Evolutionary conservation across 2,888 invertebrate genomes (phyloP).

Genomic region (Ceraclea dissimilis): DNA sequence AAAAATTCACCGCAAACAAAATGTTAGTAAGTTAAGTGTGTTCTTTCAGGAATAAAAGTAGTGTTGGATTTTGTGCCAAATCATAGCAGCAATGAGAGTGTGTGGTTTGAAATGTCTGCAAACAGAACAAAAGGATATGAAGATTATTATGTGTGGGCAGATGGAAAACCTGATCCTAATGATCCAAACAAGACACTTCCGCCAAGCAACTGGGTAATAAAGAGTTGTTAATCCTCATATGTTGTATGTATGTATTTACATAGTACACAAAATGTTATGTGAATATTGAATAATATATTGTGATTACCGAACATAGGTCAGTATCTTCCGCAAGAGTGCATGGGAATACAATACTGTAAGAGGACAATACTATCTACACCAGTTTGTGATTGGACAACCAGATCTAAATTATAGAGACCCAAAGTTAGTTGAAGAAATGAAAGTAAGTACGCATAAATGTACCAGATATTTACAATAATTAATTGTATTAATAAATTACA

Average conservation of each 20-base stretch:
- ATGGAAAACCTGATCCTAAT: conserved; percentile 35
- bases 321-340: conserved; percentile 56
- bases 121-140: conserved; percentile 48
- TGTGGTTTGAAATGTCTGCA: conserved; percentile 72
- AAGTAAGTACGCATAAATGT: conserved; percentile 33
- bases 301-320: conserved; percentile 30
- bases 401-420: conserved; percentile 65
- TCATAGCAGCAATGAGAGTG: conserved; percentile 69
- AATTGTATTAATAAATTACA: too few species aligned
- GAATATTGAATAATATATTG: not conserved
- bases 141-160: conserved; percentile 64
- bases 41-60: conserved; percentile 41
- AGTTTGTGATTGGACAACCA: conserved; percentile 62
- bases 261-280: not conserved
- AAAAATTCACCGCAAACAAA: too few species aligned
- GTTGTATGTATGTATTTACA: not conserved
- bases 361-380: conserved; percentile 63
- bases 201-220: conserved; percentile 65
- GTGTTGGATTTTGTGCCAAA: conserved; percentile 63
- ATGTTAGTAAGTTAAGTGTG: too few species aligned
- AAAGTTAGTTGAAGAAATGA: conserved; percentile 48
- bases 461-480: not conserved
- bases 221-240: not conserved
- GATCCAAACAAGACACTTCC: conserved; percentile 40
- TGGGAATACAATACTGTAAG: conserved; percentile 60